These are phyloP conservation scores for Epizoanthus stellaris DNA, from an alignment of 92 coral and sea anemone species.

Conservation along the genomic window DNA sequence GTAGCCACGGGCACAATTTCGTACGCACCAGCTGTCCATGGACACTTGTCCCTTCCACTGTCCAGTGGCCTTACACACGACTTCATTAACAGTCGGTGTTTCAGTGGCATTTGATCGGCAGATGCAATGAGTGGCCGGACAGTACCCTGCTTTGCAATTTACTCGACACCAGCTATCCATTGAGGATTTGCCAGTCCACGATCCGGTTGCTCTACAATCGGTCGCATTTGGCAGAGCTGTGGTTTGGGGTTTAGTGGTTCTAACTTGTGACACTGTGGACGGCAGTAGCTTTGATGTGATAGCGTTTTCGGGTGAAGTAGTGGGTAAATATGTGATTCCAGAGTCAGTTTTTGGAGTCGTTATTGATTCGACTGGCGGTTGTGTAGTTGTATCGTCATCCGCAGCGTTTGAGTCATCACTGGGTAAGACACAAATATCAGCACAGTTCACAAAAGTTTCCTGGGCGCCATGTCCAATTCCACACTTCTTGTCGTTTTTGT, in stretches of 20 bases:
- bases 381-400: neutral
- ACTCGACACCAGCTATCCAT: constrained; percentile 37
- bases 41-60: neutral
- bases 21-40: constrained; percentile 48
- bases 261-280: neutral
- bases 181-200: neutral
- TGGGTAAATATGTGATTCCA: neutral
- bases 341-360: neutral
- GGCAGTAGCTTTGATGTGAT: neutral
- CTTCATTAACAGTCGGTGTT: neutral
- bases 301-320: neutral
- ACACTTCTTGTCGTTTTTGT: neutral
- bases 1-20: constrained; percentile 24
- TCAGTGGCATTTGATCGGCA: neutral
- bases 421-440: constrained; percentile 49
- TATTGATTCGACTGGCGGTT: neutral
- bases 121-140: constrained; percentile 19
- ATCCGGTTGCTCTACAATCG: neutral
- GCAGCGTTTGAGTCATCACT: constrained; percentile 20
- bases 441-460: constrained; percentile 48
- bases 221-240: neutral
- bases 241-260: neutral
- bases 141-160: constrained; percentile 21
- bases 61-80: neutral
- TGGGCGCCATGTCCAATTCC: constrained; percentile 14